Conservation (phyloP, 2,888 invertebrate species). For the Octodonta nipae region DNA sequence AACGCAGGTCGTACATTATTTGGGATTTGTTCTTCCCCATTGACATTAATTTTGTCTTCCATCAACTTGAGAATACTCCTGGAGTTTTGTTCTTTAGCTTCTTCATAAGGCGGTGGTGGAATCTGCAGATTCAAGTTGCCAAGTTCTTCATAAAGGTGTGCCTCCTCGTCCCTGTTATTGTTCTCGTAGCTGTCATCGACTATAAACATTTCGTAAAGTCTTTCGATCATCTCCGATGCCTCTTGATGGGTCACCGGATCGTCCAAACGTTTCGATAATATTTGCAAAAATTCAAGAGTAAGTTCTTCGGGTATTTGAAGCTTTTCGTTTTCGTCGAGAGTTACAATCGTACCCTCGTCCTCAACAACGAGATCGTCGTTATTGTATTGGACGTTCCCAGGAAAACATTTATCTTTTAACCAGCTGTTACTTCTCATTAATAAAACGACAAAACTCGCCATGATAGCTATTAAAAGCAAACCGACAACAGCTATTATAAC, state of each 20-base stretch:
- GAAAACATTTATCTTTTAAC: conserved; percentile 44
- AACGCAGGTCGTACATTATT: conserved; percentile 28
- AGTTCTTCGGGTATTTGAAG: conserved; percentile 58
- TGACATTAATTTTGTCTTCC: conserved; percentile 40
- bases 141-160: conserved; percentile 36
- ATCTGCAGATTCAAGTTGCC: conserved; percentile 45
- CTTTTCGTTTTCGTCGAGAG: conserved; percentile 29
- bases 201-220: conserved; percentile 60
- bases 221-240: conserved; percentile 64
- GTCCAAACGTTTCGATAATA: conserved; percentile 53
- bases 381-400: conserved; percentile 38
- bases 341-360: conserved; percentile 32
- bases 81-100: conserved; percentile 36
- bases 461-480: conserved; percentile 41
- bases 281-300: conserved; percentile 57
- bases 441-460: conserved; percentile 41
- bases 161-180: conserved; percentile 36
- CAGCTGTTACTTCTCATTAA: conserved; percentile 44
- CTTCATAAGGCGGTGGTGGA: conserved; percentile 42
- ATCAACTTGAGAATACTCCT: conserved; percentile 48
- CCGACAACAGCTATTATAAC: conserved; percentile 34
- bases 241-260: conserved; percentile 60
- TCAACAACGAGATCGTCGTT: conserved; percentile 45
- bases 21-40: conserved; percentile 11
- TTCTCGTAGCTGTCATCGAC: conserved; percentile 52